Percentiles rank a stretch among this genome's conserved stretches.
Evolutionary conservation across 2,113 vertebrate genomes (phyloP).

Genomic region (Pholis gunnellus): DNA sequence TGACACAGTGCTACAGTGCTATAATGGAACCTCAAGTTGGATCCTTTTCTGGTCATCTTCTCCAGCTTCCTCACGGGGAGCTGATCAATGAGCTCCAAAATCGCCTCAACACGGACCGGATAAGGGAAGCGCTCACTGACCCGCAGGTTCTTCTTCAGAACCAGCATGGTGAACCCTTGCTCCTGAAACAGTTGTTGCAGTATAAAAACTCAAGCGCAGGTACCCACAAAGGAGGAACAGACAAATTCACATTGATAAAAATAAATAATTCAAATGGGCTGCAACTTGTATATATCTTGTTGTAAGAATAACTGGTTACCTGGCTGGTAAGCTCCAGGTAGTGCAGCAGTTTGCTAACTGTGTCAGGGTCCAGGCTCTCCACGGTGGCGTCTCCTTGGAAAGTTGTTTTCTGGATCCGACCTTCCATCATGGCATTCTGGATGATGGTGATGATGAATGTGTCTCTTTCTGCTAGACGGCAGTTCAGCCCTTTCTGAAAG

Average conservation of each 20-base stretch:
- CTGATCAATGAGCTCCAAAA: constrained; percentile 85
- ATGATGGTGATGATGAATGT: constrained; percentile 84
- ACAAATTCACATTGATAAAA: neutral
- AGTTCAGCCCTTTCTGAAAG: constrained; percentile 77
- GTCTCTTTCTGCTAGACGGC: constrained; percentile 84
- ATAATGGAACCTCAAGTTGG: constrained; percentile 60
- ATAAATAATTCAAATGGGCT: neutral
- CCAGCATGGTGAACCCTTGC: constrained; percentile 82
- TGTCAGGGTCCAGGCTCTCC: constrained; percentile 80
- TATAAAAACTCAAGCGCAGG: neutral
- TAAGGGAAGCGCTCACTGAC: constrained; percentile 85
- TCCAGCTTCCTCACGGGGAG: constrained; percentile 84
- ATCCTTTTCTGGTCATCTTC: constrained; percentile 82
- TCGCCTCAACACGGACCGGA: constrained; percentile 82
- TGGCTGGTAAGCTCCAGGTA: constrained; percentile 78
- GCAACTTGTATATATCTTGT: neutral
- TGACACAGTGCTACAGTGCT: neutral
- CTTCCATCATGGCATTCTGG: constrained; percentile 87
- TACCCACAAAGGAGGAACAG: neutral
- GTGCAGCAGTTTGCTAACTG: constrained; percentile 81
- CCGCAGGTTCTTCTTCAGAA: constrained; percentile 84
- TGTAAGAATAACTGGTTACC: constrained; percentile 41
- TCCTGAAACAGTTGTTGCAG: constrained; percentile 61
- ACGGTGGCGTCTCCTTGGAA: constrained; percentile 76
- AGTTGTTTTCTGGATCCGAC: constrained; percentile 79